These are phyloP conservation scores for Halcyon chelicuti DNA, from an alignment of 2,797 vertebrate species.

Conservation along the genomic window DNA sequence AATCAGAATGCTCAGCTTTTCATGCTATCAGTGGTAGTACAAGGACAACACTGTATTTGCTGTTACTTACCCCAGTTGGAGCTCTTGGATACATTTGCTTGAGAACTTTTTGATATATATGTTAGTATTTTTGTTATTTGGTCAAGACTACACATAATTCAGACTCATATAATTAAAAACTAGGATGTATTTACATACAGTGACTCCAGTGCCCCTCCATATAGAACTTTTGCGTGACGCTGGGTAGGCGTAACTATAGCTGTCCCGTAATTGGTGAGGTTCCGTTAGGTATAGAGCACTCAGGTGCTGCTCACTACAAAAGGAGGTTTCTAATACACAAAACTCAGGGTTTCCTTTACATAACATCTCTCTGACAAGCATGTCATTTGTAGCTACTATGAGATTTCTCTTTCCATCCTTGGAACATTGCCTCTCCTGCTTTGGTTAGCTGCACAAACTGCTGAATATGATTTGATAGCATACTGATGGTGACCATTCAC, in stretches of 20 bases:
- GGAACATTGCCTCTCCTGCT: background rate
- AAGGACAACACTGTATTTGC: background rate
- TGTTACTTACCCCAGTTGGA: background rate
- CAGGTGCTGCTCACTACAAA: background rate
- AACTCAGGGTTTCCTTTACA: background rate
- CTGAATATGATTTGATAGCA: background rate
- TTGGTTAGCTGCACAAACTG: background rate
- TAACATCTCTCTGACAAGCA: background rate
- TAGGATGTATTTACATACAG: background rate
- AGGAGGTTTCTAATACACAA: background rate
- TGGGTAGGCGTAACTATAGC: background rate
- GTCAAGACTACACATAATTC: background rate
- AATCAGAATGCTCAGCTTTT: background rate
- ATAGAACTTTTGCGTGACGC: background rate
- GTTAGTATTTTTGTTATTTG: background rate
- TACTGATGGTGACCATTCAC: background rate
- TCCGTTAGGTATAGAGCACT: background rate
- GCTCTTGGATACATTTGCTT: background rate
- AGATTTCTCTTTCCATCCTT: background rate
- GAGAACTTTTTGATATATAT: background rate
- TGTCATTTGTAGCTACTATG: background rate
- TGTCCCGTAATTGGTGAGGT: background rate
- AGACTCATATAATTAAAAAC: background rate
- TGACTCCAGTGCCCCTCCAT: background rate
- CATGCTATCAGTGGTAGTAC: background rate